Evolutionary conservation across 2,888 invertebrate genomes (phyloP), one percentile per base, ranked within the genome.

Genomic region (Athalia cordata): DNA sequence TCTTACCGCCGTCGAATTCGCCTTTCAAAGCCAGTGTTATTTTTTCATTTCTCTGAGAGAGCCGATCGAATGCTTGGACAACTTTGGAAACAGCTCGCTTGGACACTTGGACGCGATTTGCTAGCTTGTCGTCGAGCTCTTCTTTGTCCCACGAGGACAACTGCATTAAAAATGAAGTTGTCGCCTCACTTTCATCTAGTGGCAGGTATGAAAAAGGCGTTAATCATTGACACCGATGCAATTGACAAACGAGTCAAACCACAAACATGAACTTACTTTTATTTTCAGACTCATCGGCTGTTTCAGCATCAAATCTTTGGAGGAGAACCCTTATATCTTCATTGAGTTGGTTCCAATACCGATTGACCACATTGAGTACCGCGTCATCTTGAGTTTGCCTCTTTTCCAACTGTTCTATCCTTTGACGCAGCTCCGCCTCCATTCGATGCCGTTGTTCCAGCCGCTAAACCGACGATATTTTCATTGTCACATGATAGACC

Each of bases 121-220:
- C 97, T 57, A 99, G 92, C 90, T 98, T 98, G 83, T 98, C 98
- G 86, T 99, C 99, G 77, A 99, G 91, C 89, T 99, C 99, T 87
- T 98, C 97, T 87, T 98, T 98, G 89, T 99, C 99, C 98, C 99
- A 99, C 0, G 98, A 98, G 0, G 98, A 98, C 61, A 99, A 90
- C 88, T 98, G 97, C 91, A 98, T 96, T 65, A 99, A 93, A 90
- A 99, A 99, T 5, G 98, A 97, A 7, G 98, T 98, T 7, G 98
- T 98, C 0, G 98, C 98, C 91, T 98, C 97, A 91, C 96, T 97
- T 91, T 98, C 98, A 93, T 98, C 97, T 97, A 61, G 15, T 61
- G n/a, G n/a, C 13, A 61, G n/a, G 13, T 5, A 61, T n/a, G 6
- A 2, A n/a, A 13, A n/a, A 59, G 3, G 5, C 3, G 43, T 65